phyloP scores from a whole-genome alignment of 1,140 invertebrate species.

The Brachionus paranguensis region DNA sequence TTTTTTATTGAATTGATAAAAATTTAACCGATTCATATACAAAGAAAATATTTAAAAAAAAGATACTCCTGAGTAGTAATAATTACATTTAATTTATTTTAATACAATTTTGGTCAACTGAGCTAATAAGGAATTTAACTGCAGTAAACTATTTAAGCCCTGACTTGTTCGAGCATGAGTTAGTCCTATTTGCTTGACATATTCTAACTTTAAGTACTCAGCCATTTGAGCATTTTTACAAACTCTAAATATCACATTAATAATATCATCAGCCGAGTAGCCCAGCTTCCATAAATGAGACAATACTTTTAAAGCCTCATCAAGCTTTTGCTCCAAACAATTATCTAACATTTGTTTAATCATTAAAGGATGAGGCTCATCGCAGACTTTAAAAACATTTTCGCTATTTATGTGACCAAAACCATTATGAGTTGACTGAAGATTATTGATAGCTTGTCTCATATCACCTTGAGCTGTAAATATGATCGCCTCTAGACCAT shows the following conservation, averaged over 20 bases:
- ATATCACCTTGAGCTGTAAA: conserved; percentile 98
- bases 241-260: conserved; percentile 86
- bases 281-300: conserved; percentile 81
- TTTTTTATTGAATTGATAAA: background rate
- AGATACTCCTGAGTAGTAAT: background rate
- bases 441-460: conserved; percentile 90
- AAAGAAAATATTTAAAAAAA: background rate
- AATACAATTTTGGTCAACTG: conserved; percentile 57
- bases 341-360: conserved; percentile 84
- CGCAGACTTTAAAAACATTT: conserved; percentile 99
- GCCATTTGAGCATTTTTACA: conserved; percentile 70
- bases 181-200: conserved; percentile 83
- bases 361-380: conserved; percentile 92
- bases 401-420: conserved; percentile 82
- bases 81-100: background rate
- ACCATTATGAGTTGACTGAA: conserved; percentile 92
- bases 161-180: conserved; percentile 84
- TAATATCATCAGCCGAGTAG: conserved; percentile 91
- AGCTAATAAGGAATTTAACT: conserved; percentile 79
- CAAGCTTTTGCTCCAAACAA: conserved; percentile 74
- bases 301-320: conserved; percentile 79
- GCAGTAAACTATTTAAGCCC: conserved; percentile 76
- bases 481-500: conserved; percentile 90
- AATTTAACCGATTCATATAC: background rate
- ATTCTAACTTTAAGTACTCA: conserved; percentile 75